These are phyloP conservation scores for Melinopterus prodromus DNA, from an alignment of 2,888 invertebrate species.

Conservation along the genomic window DNA sequence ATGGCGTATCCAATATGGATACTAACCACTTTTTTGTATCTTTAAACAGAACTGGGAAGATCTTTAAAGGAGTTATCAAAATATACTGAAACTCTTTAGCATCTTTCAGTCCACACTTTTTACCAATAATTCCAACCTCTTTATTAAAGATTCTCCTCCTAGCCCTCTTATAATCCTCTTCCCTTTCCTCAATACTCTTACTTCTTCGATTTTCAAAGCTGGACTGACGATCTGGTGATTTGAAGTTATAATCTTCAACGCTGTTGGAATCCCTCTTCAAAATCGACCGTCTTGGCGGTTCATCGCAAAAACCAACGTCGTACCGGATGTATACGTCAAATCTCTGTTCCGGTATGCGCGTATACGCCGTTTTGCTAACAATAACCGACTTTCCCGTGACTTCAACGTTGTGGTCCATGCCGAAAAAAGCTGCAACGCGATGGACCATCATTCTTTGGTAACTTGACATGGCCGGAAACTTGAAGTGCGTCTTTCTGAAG, in stretches of 20 bases:
- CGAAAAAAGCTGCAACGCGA: constrained; percentile 91
- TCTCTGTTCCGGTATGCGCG: constrained; percentile 73
- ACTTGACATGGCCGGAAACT: constrained; percentile 92
- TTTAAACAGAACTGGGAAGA: too few relatives aligned
- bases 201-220: constrained; percentile 73
- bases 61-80: too few relatives aligned
- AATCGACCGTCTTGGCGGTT: constrained; percentile 79
- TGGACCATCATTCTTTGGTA: constrained; percentile 97
- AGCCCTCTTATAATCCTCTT: constrained; percentile 88
- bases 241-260: constrained; percentile 74
- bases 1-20: too few relatives aligned
- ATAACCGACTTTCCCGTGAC: constrained; percentile 83
- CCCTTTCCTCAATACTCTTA: constrained; percentile 91
- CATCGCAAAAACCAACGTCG: constrained; percentile 69
- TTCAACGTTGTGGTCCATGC: constrained; percentile 94
- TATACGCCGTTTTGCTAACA: constrained; percentile 80
- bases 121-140: constrained; percentile 48
- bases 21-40: too few relatives aligned
- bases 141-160: constrained; percentile 81
- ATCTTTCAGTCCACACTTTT: background rate
- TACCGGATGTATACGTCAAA: constrained; percentile 77
- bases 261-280: constrained; percentile 84
- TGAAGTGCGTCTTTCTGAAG: constrained; percentile 76
- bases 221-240: constrained; percentile 69
- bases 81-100: too few relatives aligned